phyloP scores from a whole-genome alignment of 2,888 invertebrate genomes.

The Charanyca ferruginea region DNA sequence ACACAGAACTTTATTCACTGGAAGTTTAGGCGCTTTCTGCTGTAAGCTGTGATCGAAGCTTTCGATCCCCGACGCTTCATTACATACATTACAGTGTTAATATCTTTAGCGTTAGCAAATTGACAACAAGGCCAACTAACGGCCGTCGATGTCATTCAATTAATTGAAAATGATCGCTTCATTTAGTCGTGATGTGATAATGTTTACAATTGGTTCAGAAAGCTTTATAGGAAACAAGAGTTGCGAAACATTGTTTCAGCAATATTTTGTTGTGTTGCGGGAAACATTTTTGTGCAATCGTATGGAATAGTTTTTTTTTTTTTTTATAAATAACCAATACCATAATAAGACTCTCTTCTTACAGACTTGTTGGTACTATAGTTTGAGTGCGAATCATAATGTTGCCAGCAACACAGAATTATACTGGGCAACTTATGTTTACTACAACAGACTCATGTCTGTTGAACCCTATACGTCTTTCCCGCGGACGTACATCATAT shows the following conservation, averaged over 20 bases:
- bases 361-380: too few species aligned
- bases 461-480: neutral
- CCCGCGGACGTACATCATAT: neutral
- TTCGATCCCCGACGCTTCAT: constrained; percentile 7
- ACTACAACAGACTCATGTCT: neutral
- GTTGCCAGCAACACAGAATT: neutral
- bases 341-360: too few species aligned
- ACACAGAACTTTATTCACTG: neutral
- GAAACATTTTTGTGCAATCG: too few species aligned
- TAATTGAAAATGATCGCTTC: constrained; percentile 9
- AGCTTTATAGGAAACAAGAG: neutral
- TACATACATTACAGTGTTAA: constrained; percentile 7
- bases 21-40: neutral
- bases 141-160: too few species aligned
- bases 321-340: too few species aligned
- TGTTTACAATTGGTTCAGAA: neutral
- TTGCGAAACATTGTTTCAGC: neutral
- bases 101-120: constrained; percentile 16
- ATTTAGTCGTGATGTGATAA: constrained; percentile 11
- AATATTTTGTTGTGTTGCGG: too few species aligned
- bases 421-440: neutral
- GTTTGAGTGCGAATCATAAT: too few species aligned
- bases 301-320: too few species aligned
- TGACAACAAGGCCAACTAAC: neutral
- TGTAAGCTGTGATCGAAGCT: neutral